Base-by-base conservation (phyloP, 2,797 vertebrate genomes). In the Pseudomugil tenellus region DNA sequence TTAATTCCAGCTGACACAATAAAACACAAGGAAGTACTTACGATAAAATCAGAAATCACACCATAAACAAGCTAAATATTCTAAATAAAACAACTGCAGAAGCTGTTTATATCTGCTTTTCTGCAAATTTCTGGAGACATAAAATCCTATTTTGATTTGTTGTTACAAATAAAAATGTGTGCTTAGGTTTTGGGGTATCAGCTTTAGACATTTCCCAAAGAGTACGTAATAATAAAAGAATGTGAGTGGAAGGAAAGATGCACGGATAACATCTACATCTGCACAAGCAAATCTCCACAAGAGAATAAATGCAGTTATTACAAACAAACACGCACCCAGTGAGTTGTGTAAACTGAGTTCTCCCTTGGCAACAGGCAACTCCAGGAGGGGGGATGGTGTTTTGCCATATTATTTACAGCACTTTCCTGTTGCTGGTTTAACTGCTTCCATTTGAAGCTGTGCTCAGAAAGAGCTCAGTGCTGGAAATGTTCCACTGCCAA, bases 341-440 rank as follows among this genome's bases (percentile, higher is more conserved):
- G 62, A 69, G 68, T 65, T 81, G 71, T 81, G 62, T 78, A 59
- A 71, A 52, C 55, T 63, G 48, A 54, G 37, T 74, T 67, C 65
- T 78, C n/a, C 64, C 73, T 56, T 86, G 83, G 85, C 79, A 87
- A 79, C 67, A 54, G 67, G 61, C 85, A 60, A 72, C 79, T 79
- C 62, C 84, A 77, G 74, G 77, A 71, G 75, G 66, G 75, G 66
- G 70, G 63, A 89, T 37, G 88, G 53, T 80, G 86, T 88, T 88
- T 86, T 88, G 87, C 87, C 83, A 88, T 76, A 81, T 92, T 92
- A 84, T 94, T 94, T 89, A 89, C 91, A 89, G 86, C 84, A 80
- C 87, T 92, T 95, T 95, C 94, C 93, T 93, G 92, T 87, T 86
- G 92, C 92, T 93, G 80, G 87, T 92, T 84, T 86, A 91, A 92